Evolutionary conservation across 1,140 invertebrate species (phyloP).

Genomic region (Anoplolepis gracilipes): DNA sequence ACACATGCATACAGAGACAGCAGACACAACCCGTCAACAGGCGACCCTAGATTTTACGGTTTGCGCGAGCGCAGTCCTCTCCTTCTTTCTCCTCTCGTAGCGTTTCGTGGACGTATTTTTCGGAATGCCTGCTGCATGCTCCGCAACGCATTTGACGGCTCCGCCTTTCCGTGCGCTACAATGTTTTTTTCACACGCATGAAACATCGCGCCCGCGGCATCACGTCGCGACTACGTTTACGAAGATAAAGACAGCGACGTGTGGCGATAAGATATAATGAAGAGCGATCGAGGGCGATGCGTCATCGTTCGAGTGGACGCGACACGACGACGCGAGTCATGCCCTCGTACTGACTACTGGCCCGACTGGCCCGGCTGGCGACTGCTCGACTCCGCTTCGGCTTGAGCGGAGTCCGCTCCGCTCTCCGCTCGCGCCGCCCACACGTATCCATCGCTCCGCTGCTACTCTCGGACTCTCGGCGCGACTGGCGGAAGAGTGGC

Average conservation of each 20-base stretch:
- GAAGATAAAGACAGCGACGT: slow-evolving; percentile 4
- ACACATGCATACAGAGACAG: neutral
- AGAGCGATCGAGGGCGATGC: neutral
- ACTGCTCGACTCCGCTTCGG: no score
- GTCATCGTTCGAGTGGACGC: neutral
- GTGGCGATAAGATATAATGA: slow-evolving; percentile 43
- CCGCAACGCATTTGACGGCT: neutral
- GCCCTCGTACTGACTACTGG: slow-evolving; percentile 49
- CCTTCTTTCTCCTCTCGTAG: slow-evolving; percentile 63
- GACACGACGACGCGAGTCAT: slow-evolving; percentile 17
- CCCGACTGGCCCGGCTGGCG: no score
- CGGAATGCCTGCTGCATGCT: neutral
- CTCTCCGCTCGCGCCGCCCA: slow-evolving; percentile 1
- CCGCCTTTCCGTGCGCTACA: neutral
- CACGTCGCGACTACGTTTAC: neutral
- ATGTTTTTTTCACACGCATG: neutral
- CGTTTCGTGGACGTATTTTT: neutral
- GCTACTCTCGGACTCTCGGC: neutral
- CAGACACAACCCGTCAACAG: neutral
- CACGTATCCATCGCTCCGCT: neutral
- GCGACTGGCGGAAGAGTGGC: neutral
- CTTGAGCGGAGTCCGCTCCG: neutral
- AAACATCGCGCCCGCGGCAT: neutral
- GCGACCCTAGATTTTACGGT: slow-evolving; percentile 47
- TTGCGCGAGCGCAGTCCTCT: slow-evolving; percentile 41